Evolutionary conservation across 2,888 invertebrate species (phyloP).

Genomic region (Apodemia hepburni): DNA sequence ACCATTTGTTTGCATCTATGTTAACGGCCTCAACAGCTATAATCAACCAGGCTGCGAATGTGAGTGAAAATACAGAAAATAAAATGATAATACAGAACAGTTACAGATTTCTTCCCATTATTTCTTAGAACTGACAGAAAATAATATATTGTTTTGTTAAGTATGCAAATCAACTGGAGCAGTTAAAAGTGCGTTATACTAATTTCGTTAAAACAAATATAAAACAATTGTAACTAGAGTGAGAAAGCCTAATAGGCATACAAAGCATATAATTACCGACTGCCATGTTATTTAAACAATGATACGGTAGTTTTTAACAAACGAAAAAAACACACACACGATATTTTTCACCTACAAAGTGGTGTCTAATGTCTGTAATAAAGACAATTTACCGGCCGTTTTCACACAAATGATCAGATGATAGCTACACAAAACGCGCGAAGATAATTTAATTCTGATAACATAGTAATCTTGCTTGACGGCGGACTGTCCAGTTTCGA

Average conservation of each 20-base stretch:
- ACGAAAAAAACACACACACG: conserved; percentile 1
- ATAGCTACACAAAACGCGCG: conserved; percentile 48
- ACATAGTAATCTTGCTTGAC: conserved; percentile 44
- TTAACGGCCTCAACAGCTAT: no score
- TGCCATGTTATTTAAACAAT: not conserved
- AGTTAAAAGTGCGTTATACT: not conserved
- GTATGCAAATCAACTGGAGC: not conserved
- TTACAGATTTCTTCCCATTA: not conserved
- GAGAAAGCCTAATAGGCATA: not conserved
- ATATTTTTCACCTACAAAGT: conserved; percentile 25
- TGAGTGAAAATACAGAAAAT: no score
- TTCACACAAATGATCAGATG: conserved; percentile 56
- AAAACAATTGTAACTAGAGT: conserved; percentile 1
- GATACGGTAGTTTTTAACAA: not conserved
- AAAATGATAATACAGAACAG: no score
- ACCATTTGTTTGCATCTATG: no score
- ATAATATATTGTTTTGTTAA: not conserved
- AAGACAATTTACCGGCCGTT: conserved; percentile 35
- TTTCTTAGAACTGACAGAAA: not conserved
- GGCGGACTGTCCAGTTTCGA: conserved; percentile 59
- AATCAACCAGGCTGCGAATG: no score
- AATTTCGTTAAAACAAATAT: conserved; percentile 8
- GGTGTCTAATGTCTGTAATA: conserved; percentile 30
- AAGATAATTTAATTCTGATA: conserved; percentile 67
- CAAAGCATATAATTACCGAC: not conserved